Percentiles rank a stretch among this genome's conserved stretches.
These are phyloP conservation scores for Deladenus siricidicola DNA, from an alignment of 2,888 invertebrate genomes.

Conservation along the genomic window DNA sequence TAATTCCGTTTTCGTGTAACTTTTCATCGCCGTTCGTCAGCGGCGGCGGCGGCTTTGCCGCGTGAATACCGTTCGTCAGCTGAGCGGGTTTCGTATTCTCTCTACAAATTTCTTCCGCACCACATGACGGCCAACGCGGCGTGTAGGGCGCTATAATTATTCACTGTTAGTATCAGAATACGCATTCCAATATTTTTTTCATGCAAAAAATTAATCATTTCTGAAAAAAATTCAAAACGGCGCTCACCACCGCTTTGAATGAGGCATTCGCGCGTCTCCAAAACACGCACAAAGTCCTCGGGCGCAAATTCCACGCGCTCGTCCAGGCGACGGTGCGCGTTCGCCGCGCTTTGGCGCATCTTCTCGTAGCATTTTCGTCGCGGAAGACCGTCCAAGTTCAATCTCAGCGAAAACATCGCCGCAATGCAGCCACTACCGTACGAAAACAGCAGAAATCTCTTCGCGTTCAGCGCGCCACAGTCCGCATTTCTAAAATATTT, in stretches of 20 bases:
- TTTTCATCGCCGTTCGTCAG: no score
- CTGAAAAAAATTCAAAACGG: no score
- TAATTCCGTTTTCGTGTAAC: no score
- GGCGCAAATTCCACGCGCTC: slow-evolving; percentile 28
- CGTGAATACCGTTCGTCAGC: no score
- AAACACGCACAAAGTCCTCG: slow-evolving; percentile 33
- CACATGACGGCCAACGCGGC: no score
- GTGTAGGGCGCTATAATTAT: no score
- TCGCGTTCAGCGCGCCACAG: slow-evolving; percentile 3
- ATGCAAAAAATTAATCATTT: no score
- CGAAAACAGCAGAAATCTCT: slow-evolving; percentile 78
- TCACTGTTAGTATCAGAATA: no score
- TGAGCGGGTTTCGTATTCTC: no score
- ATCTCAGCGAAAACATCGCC: slow-evolving; percentile 36
- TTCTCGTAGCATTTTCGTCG: slow-evolving; percentile 10
- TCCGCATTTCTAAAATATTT: slow-evolving; percentile 15
- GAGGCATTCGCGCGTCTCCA: slow-evolving; percentile 32
- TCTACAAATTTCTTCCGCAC: no score
- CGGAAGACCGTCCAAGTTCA: slow-evolving; percentile 22
- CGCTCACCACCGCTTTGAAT: slow-evolving; percentile 31
- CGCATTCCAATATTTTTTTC: no score
- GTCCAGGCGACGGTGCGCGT: slow-evolving; percentile 29
- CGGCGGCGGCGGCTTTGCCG: no score
- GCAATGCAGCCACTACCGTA: slow-evolving; percentile 88
- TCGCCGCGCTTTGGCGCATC: slow-evolving; percentile 24